Evolutionary conservation across 2,888 invertebrate species (phyloP).

Genomic region (Rhagium mordax): DNA sequence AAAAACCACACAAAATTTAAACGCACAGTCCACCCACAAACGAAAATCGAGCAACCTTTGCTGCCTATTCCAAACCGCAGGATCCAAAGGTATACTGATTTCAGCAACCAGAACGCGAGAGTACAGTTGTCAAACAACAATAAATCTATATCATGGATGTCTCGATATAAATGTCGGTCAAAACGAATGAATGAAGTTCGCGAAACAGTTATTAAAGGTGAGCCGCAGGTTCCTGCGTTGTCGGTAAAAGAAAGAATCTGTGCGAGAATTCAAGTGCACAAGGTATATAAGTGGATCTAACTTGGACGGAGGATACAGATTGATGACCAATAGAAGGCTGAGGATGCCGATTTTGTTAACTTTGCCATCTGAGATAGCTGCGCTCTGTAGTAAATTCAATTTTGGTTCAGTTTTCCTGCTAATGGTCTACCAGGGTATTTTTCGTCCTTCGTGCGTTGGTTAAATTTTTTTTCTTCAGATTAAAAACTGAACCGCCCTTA

Average conservation of each 20-base stretch:
- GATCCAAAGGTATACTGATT: background rate
- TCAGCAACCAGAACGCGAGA: background rate
- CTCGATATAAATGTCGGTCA: constrained; percentile 60
- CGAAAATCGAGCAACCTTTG: background rate
- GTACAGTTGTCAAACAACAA: constrained; percentile 15
- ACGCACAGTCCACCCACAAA: background rate
- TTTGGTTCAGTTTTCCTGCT: background rate
- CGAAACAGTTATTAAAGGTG: constrained; percentile 59
- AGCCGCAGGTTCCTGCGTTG: constrained; percentile 25
- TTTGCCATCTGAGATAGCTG: background rate
- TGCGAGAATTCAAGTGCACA: constrained; percentile 32
- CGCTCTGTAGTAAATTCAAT: background rate
- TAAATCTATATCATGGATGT: constrained; percentile 33
- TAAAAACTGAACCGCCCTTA: too few species aligned
- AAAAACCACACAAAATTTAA: constrained; percentile 13
- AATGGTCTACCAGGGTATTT: too few species aligned
- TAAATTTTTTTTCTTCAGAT: too few species aligned
- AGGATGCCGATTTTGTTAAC: constrained; percentile 1
- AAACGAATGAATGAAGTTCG: constrained; percentile 59
- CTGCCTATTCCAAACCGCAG: background rate
- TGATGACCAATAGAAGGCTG: constrained; percentile 22
- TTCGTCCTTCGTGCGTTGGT: too few species aligned
- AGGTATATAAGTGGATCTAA: constrained; percentile 33
- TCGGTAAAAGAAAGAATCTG: constrained; percentile 29
- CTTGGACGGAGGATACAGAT: constrained; percentile 19